Base-by-base conservation (phyloP, 2,888 invertebrate species). In the Cryptocheilus praepositus region DNA sequence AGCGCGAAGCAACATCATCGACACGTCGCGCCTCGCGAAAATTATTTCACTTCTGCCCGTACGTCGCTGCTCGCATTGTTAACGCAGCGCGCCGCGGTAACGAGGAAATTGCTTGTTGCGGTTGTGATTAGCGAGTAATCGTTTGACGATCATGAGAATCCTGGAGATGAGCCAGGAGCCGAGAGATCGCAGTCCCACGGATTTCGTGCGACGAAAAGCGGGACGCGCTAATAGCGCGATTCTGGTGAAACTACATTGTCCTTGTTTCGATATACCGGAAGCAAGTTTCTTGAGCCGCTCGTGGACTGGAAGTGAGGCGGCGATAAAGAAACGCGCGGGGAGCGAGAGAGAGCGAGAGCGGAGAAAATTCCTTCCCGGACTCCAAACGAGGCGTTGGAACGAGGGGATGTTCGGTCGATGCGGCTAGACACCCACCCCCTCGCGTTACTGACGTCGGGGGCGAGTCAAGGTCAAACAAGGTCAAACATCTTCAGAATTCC, bases 341-440 rank as follows among this genome's bases (percentile, higher is more conserved):
- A n/a, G 43, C 55, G 45, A 43, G 45, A 55, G 55, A 13, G 15
- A 13, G 19, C 18, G 56, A 52, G 22, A 16, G 61, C 53, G 46
- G 56, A 59, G 74, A 64, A 75, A 79, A 66, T 60, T 71, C 58
- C 58, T 45, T 56, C 54, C 45, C 62, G 62, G 61, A 70, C 52
- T 66, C 61, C 67, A 70, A 61, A 64, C 59, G 63, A 22, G 49
- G 52, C 52, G 28, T 28, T 57, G 62, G 51, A 59, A 62, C 57
- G 67, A 52, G 45, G 57, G 59, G 62, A 18, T 54, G 55, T 58
- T 81, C 84, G 89, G 88, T 90, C 90, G 90, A 90, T 90, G 89
- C 85, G 90, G 89, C 90, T 90, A 90, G 90, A 90, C 90, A 81
- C 80, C 82, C 85, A 81, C 82, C 83, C 80, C 82, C 83, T 79